Evolutionary conservation across 2,888 invertebrate species (phyloP), one percentile per base, ranked within the genome.

Genomic region (Mimachlamys varia): DNA sequence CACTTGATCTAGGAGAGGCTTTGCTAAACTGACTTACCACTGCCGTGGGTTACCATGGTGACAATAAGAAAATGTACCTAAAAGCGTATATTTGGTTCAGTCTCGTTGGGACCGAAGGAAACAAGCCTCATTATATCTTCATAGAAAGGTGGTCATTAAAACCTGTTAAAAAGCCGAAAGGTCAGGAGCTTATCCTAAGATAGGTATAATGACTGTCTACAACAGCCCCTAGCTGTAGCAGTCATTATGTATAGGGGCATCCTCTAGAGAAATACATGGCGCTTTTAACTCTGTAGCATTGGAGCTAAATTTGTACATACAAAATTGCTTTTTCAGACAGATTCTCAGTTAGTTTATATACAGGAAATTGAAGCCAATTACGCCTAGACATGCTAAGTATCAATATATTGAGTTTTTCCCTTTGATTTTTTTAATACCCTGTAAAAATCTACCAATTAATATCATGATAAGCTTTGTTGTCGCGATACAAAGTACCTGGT

Each of bases 331-430:
- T 58, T 58, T 58, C n/a, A 58, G 58, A 58, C 58, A 58, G 58
- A 58, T 22, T 19, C 19, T n/a, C 58, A 58, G 19, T 19, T 7
- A 22, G 58, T 58, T 19, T 22, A 58, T n/a, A 22, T 58, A 58
- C 58, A 58, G 58, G 58, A 58, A 58, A 58, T 58, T 58, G 58
- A 58, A n/a, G n/a, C 58, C n/a, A 58, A 58, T 58, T 58, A 22
- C n/a, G 22, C 22, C 58, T 22, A 58, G 58, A 58, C 58, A 58
- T 58, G 58, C 58, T 22, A 19, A 22, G n/a, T 58, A 58, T 58
- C n/a, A 7, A 19, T 58, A n/a, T 22, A 58, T 17, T 58, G 22
- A 22, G 4, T 58, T 58, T 58, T 58, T 19, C 19, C 58, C 58
- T 58, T 58, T 58, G 58, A 58, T 58, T 58, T 58, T n/a, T 58